Percentiles rank a stretch among this genome's conserved stretches.
Conservation (phyloP, 2,113 vertebrate genomes). For the Hypanus sabinus region DNA sequence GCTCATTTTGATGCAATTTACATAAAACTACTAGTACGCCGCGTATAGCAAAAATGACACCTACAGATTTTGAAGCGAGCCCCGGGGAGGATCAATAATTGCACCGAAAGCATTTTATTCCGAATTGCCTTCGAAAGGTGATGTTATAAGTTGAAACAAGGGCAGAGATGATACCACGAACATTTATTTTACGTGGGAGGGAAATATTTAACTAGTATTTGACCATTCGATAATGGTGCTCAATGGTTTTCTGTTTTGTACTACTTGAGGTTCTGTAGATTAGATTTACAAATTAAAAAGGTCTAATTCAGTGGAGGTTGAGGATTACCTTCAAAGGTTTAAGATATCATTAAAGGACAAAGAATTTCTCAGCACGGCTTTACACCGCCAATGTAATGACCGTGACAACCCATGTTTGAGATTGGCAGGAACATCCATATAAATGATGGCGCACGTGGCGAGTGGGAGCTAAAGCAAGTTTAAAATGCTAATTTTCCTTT, state of each 20-base stretch:
- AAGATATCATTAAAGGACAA: background rate
- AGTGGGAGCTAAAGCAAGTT: conserved; percentile 23
- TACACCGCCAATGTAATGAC: background rate
- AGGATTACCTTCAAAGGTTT: background rate
- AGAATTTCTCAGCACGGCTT: background rate
- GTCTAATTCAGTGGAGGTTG: background rate
- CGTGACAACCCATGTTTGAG: background rate
- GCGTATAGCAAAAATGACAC: background rate
- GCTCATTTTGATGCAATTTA: background rate
- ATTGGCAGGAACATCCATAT: background rate
- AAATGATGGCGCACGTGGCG: background rate
- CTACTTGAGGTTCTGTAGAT: background rate
- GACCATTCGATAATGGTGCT: background rate
- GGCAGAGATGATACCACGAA: background rate
- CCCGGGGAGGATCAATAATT: conserved; percentile 2
- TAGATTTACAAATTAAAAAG: background rate
- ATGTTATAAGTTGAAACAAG: background rate
- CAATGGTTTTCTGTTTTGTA: background rate
- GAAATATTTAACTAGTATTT: background rate
- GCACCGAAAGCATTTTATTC: background rate
- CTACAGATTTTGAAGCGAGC: background rate
- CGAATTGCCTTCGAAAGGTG: background rate
- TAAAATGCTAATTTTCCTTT: conserved; percentile 29
- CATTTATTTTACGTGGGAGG: background rate
- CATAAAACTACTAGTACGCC: background rate